A percentile compares a stretch with the other conserved stretches of the same genome.
phyloP scores from a whole-genome alignment of 2,888 invertebrate species.

The Erebia palarica region DNA sequence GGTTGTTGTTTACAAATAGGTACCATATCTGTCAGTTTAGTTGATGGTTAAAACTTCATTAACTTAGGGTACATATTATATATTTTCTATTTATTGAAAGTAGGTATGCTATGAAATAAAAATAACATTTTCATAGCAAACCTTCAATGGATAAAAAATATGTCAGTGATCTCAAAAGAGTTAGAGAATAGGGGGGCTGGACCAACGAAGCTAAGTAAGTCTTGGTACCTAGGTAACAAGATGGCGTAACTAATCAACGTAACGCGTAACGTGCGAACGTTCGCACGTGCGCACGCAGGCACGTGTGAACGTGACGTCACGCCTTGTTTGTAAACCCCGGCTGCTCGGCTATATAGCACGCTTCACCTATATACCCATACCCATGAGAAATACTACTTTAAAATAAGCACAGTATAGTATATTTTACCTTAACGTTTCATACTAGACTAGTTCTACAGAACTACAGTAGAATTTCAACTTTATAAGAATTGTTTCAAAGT shows the following conservation, averaged over 20 bases:
- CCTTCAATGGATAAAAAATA: no score
- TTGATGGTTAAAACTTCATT: no score
- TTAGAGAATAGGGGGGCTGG: no score
- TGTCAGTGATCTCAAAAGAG: no score
- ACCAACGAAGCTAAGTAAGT: background rate
- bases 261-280: conserved; percentile 11
- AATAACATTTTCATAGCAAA: no score
- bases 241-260: conserved; percentile 10
- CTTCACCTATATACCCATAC: background rate
- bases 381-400: background rate
- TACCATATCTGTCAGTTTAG: no score
- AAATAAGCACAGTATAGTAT: background rate
- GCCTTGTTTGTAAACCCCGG: conserved; percentile 34
- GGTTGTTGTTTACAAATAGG: no score
- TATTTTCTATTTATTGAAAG: no score
- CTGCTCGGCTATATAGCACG: background rate
- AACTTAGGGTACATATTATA: no score
- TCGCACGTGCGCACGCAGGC: conserved; percentile 24
- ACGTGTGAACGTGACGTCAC: conserved; percentile 35
- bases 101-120: no score
- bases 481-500: background rate
- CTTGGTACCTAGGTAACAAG: background rate
- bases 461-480: background rate
- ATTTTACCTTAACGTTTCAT: background rate
- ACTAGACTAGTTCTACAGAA: background rate